Conservation (phyloP, 2,797 vertebrate species). For the Sebastes trivittatus region DNA sequence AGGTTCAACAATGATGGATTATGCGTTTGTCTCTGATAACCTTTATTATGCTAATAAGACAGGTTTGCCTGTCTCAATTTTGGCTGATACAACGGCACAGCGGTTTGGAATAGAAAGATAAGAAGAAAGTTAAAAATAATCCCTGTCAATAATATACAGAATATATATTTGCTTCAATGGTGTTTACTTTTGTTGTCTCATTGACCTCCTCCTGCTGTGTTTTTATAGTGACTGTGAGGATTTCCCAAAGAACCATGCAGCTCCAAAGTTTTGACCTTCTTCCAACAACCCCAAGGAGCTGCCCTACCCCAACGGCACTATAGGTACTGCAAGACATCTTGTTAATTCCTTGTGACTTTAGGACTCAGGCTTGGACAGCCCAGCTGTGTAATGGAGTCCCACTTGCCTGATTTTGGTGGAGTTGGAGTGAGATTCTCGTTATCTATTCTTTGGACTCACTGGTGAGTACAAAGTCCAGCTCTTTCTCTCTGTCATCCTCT, state of each 20-base stretch:
- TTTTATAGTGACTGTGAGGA: slow-evolving; percentile 92
- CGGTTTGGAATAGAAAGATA: background rate
- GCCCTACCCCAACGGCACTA: slow-evolving; percentile 87
- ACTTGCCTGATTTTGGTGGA: background rate
- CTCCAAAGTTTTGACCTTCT: slow-evolving; percentile 97
- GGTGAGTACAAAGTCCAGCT: background rate
- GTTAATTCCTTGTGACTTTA: background rate
- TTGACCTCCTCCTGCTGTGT: background rate
- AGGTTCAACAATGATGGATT: slow-evolving; percentile 20
- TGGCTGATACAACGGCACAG: background rate
- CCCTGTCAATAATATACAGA: background rate
- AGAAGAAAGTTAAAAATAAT: background rate
- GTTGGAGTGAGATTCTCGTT: background rate
- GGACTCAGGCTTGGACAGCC: background rate
- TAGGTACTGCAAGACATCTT: slow-evolving; percentile 81
- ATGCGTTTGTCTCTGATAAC: slow-evolving; percentile 5
- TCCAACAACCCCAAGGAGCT: slow-evolving; percentile 90
- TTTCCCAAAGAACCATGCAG: slow-evolving; percentile 93
- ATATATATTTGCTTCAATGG: background rate
- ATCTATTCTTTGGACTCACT: background rate
- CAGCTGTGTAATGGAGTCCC: background rate
- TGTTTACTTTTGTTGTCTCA: background rate
- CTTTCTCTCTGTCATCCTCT: background rate
- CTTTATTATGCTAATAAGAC: slow-evolving; percentile 7
- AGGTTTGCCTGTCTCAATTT: slow-evolving; percentile 1